Percentiles rank a stretch among this genome's conserved stretches.
Evolutionary conservation across 2,888 invertebrate species (phyloP).

Genomic region (Trachelus stipa): DNA sequence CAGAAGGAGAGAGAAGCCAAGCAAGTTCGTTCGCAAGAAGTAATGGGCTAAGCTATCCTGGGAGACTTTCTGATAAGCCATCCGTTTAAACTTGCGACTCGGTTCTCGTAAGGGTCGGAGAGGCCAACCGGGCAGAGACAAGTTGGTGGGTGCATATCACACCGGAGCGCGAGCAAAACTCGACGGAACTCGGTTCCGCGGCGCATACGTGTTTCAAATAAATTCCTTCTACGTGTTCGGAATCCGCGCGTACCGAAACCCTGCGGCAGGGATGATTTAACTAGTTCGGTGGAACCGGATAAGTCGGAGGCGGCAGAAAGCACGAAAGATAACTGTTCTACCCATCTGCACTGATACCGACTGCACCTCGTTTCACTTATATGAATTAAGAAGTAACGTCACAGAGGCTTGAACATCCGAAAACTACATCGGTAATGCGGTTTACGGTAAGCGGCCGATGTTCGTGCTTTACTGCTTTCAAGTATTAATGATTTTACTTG

Average conservation of each 20-base stretch:
- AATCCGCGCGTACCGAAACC: conserved; percentile 44
- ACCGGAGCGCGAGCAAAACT: conserved; percentile 39
- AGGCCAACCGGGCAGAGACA: conserved; percentile 26
- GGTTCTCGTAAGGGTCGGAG: neutral
- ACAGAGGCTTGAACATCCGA: too few relatives aligned
- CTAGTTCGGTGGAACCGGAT: conserved; percentile 41
- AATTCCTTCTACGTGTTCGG: conserved; percentile 61
- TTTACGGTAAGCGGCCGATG: too few relatives aligned
- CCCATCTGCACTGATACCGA: conserved; percentile 20
- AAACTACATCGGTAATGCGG: too few relatives aligned
- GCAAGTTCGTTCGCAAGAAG: conserved; percentile 22
- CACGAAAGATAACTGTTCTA: conserved; percentile 22
- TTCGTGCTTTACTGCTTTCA: too few relatives aligned
- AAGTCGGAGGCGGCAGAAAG: conserved; percentile 24
- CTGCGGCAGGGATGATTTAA: conserved; percentile 50
- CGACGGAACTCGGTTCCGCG: conserved; percentile 41
- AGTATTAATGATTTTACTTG: too few relatives aligned
- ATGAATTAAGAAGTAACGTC: neutral
- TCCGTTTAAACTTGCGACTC: conserved; percentile 31
- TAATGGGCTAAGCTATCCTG: conserved; percentile 26
- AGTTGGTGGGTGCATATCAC: conserved; percentile 41
- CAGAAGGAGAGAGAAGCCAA: too few relatives aligned
- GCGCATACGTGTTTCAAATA: conserved; percentile 59
- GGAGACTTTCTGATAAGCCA: conserved; percentile 34
- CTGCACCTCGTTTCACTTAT: conserved; percentile 22